These are phyloP conservation scores for Halichondria panicea DNA, from an alignment of 37 sponge, comb jelly and placozoan genomes.

Conservation along the genomic window DNA sequence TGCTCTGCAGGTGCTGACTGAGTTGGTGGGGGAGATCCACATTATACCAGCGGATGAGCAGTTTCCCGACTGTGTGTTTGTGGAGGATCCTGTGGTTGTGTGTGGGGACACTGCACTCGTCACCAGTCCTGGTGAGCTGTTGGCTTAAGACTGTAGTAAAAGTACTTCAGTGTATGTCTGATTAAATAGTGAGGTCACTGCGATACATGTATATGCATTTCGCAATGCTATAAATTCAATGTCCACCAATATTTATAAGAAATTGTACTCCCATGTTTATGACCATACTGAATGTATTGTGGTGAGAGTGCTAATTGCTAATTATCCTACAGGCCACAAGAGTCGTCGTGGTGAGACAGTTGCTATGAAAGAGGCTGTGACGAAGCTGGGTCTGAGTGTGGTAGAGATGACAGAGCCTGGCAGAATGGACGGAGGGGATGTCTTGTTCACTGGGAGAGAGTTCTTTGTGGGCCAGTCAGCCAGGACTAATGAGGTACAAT, in stretches of 20 bases:
- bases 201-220: no score
- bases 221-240: no score
- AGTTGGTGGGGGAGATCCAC: slow-evolving; percentile 35
- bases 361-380: slow-evolving; percentile 36
- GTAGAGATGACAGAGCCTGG: slow-evolving; percentile 69
- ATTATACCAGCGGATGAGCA: slow-evolving; percentile 63
- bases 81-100: slow-evolving; percentile 85
- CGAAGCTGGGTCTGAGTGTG: slow-evolving; percentile 45
- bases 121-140: slow-evolving; percentile 27
- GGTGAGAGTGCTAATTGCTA: background rate
- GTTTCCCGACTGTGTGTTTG: slow-evolving; percentile 86
- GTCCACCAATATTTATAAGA: no score
- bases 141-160: no score
- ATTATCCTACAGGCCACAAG: slow-evolving; percentile 36
- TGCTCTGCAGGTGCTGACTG: slow-evolving; percentile 14
- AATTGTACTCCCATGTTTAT: no score
- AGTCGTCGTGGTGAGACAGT: slow-evolving; percentile 60
- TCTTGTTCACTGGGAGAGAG: slow-evolving; percentile 91
- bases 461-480: slow-evolving; percentile 80
- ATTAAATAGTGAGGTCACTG: no score
- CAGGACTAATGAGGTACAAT: slow-evolving; percentile 72
- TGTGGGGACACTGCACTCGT: slow-evolving; percentile 64
- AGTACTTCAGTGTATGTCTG: no score
- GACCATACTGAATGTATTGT: no score
- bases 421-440: slow-evolving; percentile 86